Evolutionary conservation across 2,888 invertebrate species (phyloP).

Genomic region (Patella pellucida): DNA sequence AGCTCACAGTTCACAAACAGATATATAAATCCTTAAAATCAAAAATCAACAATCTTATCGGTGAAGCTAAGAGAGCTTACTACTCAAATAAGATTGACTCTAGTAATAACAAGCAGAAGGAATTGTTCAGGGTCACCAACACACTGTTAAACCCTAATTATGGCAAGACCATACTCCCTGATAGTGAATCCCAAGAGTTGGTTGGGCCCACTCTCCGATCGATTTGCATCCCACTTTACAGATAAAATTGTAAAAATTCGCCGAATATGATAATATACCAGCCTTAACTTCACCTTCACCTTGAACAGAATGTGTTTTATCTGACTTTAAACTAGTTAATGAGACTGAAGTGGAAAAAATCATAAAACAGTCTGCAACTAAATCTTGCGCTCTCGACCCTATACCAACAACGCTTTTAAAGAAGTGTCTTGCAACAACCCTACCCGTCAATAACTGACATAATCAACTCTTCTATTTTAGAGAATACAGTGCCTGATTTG

Average conservation of each 20-base stretch:
- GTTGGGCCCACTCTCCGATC: background rate
- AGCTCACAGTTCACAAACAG: background rate
- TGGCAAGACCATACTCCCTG: background rate
- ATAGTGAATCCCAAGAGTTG: background rate
- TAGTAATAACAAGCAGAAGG: background rate
- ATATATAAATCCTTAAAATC: background rate
- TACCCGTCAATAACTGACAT: background rate
- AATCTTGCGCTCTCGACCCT: background rate
- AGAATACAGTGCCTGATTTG: background rate
- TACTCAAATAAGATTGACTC: background rate
- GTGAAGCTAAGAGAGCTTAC: background rate
- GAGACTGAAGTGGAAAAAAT: background rate
- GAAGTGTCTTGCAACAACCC: background rate
- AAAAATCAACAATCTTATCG: background rate
- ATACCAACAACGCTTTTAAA: background rate
- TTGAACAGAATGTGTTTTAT: background rate
- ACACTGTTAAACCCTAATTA: background rate
- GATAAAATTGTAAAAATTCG: background rate
- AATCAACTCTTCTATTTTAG: background rate
- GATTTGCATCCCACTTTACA: background rate
- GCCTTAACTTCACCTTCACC: background rate
- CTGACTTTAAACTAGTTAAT: background rate
- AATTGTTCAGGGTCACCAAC: background rate
- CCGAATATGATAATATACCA: no score
- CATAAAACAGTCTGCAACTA: background rate